Evolutionary conservation across 2,888 invertebrate genomes (phyloP), one percentile per base, ranked within the genome.

Genomic region (Adelphocoris suturalis): DNA sequence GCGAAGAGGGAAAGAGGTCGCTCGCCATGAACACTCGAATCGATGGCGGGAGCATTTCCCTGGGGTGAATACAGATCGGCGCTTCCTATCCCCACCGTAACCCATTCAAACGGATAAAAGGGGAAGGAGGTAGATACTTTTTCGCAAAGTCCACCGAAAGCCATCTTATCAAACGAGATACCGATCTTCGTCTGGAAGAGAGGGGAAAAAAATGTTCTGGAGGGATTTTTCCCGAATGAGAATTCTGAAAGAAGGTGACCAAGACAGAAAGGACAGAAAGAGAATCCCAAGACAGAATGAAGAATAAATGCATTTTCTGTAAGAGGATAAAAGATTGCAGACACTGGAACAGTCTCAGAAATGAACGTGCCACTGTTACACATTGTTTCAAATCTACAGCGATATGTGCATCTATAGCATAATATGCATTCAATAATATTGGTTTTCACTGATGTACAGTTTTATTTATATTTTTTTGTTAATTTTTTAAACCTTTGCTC

Each of bases 51-150:
- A 85, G 76, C 86, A 86, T 86, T 86, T 86, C 86, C 86, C 86
- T 86, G 75, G 86, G 86, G 86, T 86, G 86, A 86, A 86, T 86
- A 86, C 86, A 75, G 75, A 86, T 86, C 86, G 86, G 75, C 37
- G 48, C 86, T 75, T 68, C 86, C 68, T 52, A 48, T 52, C 27
- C 78, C 37, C 78, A 7, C 14, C 46, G 16, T 80, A 37, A 80
- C 78, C 78, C 46, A 80, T 80, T 46, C 78, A 37, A 47, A 47
- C 12, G 78, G 47, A 80, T 80, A 19, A 80, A 46, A 23, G 68
- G 68, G 19, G 78, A 16, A 16, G 47, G 78, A 80, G 47, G 78
- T 80, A 37, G 78, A 47, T 80, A 47, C 47, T 47, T 80, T 37
- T 80, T 19, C n/a, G 78, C 78, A 4, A 47, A 47, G 78, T 47